Evolutionary conservation across 2,113 vertebrate species (phyloP).

Genomic region (Pelecanoides urinatrix): DNA sequence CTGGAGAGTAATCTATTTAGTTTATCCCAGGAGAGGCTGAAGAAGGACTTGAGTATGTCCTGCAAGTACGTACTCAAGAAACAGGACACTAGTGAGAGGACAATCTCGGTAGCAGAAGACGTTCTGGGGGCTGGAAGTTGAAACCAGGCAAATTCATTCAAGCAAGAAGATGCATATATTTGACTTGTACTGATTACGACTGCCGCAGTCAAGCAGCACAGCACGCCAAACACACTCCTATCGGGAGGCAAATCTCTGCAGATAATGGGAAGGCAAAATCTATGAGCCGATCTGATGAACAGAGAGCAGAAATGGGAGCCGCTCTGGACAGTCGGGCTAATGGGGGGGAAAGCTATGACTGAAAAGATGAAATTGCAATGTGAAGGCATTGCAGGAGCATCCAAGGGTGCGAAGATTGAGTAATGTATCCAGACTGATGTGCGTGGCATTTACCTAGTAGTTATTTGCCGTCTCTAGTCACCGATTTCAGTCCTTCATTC

Average conservation of each 20-base stretch:
- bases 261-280: not conserved
- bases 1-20: not conserved
- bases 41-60: not conserved
- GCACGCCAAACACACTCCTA: not conserved
- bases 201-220: not conserved
- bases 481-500: not conserved
- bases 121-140: not conserved
- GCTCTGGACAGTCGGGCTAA: not conserved
- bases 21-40: not conserved
- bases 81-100: not conserved
- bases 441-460: not conserved
- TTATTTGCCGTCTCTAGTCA: not conserved
- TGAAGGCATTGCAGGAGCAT: not conserved
- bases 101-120: not conserved
- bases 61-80: not conserved
- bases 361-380: not conserved
- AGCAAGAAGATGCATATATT: not conserved
- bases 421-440: not conserved
- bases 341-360: not conserved
- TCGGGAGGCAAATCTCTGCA: not conserved
- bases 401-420: not conserved
- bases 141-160: not conserved
- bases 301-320: not conserved
- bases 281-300: not conserved
- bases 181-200: not conserved